Conservation (phyloP, 2,797 vertebrate genomes). For the Antennarius maculatus region DNA sequence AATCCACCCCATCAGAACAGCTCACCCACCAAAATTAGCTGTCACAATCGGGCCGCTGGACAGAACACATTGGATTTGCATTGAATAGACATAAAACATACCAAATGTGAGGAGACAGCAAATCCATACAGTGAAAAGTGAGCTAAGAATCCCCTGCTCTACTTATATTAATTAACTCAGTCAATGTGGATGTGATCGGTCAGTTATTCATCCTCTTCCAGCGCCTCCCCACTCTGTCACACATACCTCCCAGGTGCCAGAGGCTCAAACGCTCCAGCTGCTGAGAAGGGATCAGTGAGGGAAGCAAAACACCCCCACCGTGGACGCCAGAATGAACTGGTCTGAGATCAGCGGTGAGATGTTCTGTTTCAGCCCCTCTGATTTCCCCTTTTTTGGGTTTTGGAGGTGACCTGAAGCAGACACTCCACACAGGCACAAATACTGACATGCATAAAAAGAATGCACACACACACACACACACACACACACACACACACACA, state of each 20-base stretch:
- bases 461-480: neutral
- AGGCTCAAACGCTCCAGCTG: constrained; percentile 54
- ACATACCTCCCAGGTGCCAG: constrained; percentile 74
- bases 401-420: constrained; percentile 52
- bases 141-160: constrained; percentile 77
- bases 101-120: constrained; percentile 81
- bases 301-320: neutral
- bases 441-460: constrained; percentile 37
- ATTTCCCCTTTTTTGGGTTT: constrained; percentile 51
- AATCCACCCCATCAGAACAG: constrained; percentile 72
- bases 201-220: constrained; percentile 80
- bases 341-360: constrained; percentile 59
- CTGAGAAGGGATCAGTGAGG: constrained; percentile 38
- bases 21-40: constrained; percentile 76
- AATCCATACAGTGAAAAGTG: constrained; percentile 83
- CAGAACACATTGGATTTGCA: constrained; percentile 79
- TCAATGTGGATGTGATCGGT: constrained; percentile 83
- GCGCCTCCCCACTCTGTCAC: constrained; percentile 72
- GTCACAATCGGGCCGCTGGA: constrained; percentile 74
- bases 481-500: constrained; percentile 4
- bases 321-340: constrained; percentile 27
- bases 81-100: constrained; percentile 82
- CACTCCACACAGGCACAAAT: constrained; percentile 35
- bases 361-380: constrained; percentile 40
- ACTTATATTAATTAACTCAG: constrained; percentile 85